These are phyloP conservation scores for human (Homo sapiens) DNA, from an alignment of 2,113 vertebrate genomes.

Conservation along the genomic window DNA sequence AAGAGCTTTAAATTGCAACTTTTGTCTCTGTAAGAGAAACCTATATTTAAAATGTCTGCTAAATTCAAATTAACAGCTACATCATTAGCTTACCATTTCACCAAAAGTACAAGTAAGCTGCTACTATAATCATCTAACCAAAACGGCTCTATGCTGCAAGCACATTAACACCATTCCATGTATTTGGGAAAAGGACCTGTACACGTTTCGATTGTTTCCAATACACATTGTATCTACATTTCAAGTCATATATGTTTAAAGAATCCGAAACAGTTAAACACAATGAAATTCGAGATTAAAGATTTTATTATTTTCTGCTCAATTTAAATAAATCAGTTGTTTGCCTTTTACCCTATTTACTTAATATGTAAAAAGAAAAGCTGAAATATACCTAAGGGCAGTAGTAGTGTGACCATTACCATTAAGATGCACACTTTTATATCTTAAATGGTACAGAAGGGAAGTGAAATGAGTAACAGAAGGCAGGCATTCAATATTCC, in stretches of 20 bases:
- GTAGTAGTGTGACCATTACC: background rate
- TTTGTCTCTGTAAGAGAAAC: slow-evolving; percentile 89
- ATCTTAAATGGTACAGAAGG: background rate
- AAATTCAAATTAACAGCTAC: slow-evolving; percentile 87
- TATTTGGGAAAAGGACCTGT: background rate
- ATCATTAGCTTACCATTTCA: slow-evolving; percentile 85
- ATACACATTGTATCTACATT: background rate
- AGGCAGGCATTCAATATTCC: background rate
- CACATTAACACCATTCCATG: slow-evolving; percentile 23
- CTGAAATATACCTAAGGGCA: background rate
- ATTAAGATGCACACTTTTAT: background rate
- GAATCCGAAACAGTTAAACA: slow-evolving; percentile 22
- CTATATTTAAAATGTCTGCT: slow-evolving; percentile 88
- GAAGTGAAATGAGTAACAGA: background rate
- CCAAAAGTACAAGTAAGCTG: slow-evolving; percentile 80
- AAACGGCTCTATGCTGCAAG: slow-evolving; percentile 68
- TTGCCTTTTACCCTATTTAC: background rate
- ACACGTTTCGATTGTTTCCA: background rate
- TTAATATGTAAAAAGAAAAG: background rate
- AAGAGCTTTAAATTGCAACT: slow-evolving; percentile 90
- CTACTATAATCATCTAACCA: slow-evolving; percentile 79
- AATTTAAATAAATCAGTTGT: background rate
- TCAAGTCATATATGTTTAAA: slow-evolving; percentile 15
- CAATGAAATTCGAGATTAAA: slow-evolving; percentile 11
- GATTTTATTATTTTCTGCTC: slow-evolving; percentile 14